Evolutionary conservation across 2,888 invertebrate genomes (phyloP), one percentile per base, ranked within the genome.

Genomic region (Erebia palarica): DNA sequence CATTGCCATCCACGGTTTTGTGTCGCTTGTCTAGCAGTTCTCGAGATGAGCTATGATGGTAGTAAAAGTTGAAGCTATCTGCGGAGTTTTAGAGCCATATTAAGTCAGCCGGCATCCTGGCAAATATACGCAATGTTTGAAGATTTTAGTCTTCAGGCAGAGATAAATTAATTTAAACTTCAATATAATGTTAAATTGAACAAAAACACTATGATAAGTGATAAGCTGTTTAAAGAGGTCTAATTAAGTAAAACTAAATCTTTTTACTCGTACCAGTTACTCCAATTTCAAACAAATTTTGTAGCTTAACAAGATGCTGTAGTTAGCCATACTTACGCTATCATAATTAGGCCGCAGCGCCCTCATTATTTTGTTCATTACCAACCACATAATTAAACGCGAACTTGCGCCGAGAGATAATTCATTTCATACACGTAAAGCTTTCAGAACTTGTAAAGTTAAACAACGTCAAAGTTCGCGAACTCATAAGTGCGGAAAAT

Each of bases 361-460:
- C 61, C 63, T 63, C 21, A 63, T 63, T 63, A 63, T 63, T 49
- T 63, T 63, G 44, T 61, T 61, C 47, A 61, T 61, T 13, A 61
- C 61, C 61, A 44, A 47, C 61, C 61, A 21, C 47, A 21, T 63
- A 49, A 63, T 63, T 49, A 21, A 44, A 65, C 18, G 36, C 42
- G 18, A 55, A 55, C 59, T 59, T 44, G 59, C 42, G n/a, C 49
- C 9, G 27, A 78, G 78, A 83, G 82, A 86, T 86, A 84, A 85
- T 82, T 72, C 75, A 71, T 78, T 77, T 75, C 72, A 78, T 77
- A 72, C 74, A 75, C 76, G 77, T 79, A 76, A 70, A 71, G 66
- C 70, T 73, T 73, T 72, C 73, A 73, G 75, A 85, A 86, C 79
- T 83, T 81, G 78, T 77, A 82, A 84, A 84, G 82, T 83, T 80